phyloP scores from a whole-genome alignment of 2,888 invertebrate species.

The Acleris cristana region DNA sequence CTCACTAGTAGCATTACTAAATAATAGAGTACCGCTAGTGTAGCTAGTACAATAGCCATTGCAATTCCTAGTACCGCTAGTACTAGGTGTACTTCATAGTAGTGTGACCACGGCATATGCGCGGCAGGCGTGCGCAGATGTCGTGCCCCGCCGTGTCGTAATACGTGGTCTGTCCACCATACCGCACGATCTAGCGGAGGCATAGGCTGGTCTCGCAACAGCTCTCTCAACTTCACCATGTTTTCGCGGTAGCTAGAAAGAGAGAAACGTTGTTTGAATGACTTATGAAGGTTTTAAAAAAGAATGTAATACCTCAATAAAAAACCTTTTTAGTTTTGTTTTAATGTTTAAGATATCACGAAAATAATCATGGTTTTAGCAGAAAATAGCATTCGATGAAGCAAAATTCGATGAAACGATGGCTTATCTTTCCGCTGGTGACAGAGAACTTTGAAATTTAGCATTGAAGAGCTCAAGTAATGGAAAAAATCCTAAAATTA shows the following conservation, averaged over 20 bases:
- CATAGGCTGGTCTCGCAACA: slow-evolving; percentile 40
- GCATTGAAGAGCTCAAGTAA: too few relatives aligned
- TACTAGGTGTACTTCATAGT: slow-evolving; percentile 41
- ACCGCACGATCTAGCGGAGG: slow-evolving; percentile 44
- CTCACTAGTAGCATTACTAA: too few relatives aligned
- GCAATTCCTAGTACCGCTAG: background rate
- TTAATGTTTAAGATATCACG: too few relatives aligned
- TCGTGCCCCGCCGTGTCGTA: slow-evolving; percentile 50
- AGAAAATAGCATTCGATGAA: too few relatives aligned
- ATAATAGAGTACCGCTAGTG: too few relatives aligned
- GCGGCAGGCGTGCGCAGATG: slow-evolving; percentile 37
- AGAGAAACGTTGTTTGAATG: background rate
- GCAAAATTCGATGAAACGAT: too few relatives aligned
- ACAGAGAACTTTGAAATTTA: too few relatives aligned
- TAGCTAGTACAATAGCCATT: background rate
- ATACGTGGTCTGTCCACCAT: slow-evolving; percentile 44
- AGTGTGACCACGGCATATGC: slow-evolving; percentile 19
- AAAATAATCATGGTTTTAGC: too few relatives aligned
- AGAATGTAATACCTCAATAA: too few relatives aligned
- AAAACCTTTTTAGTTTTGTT: too few relatives aligned
- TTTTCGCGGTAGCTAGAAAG: slow-evolving; percentile 18
- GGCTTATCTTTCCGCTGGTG: fast-evolving
- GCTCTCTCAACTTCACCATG: slow-evolving; percentile 7
- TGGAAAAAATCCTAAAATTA: too few relatives aligned
- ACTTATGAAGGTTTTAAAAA: too few relatives aligned